Conservation (phyloP, 2,888 invertebrate genomes). For the Tuta absoluta region DNA sequence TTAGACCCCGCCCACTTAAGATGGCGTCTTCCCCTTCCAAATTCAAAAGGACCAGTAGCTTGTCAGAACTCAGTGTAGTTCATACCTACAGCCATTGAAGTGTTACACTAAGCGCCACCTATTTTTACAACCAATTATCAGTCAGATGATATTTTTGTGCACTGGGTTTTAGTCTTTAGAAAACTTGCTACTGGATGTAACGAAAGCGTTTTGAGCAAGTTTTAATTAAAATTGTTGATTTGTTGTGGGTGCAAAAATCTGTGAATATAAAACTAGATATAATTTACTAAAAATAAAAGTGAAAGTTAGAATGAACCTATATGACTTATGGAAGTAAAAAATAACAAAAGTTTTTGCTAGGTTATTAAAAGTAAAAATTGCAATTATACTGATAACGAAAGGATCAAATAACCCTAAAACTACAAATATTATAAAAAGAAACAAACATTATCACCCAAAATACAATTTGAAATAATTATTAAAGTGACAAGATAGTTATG, state of each 20-base stretch:
- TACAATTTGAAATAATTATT: not conserved
- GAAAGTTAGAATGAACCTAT: not conserved
- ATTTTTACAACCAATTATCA: slow-evolving; percentile 79
- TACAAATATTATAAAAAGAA: no score
- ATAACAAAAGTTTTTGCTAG: no score
- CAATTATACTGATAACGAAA: no score
- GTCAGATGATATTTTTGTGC: slow-evolving; percentile 48
- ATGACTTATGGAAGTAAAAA: no score
- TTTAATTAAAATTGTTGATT: not conserved
- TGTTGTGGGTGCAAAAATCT: not conserved
- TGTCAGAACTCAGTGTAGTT: slow-evolving; percentile 55
- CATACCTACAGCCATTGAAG: slow-evolving; percentile 69
- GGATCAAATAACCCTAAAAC: no score
- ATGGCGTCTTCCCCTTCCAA: slow-evolving; percentile 75
- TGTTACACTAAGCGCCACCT: slow-evolving; percentile 66
- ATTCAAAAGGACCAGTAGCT: slow-evolving; percentile 11
- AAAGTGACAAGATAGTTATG: slow-evolving; percentile 45
- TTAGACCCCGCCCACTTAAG: slow-evolving; percentile 71
- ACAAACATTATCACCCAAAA: not conserved
- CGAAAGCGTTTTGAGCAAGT: not conserved
- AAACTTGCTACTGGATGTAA: slow-evolving; percentile 12
- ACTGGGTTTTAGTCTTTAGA: slow-evolving; percentile 48
- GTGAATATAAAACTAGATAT: not conserved
- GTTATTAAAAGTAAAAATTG: no score
- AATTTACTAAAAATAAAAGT: not conserved